Percentiles rank a stretch among this genome's conserved stretches.
phyloP scores from a whole-genome alignment of 2,888 invertebrate species.

The Cephus pygmeus region DNA sequence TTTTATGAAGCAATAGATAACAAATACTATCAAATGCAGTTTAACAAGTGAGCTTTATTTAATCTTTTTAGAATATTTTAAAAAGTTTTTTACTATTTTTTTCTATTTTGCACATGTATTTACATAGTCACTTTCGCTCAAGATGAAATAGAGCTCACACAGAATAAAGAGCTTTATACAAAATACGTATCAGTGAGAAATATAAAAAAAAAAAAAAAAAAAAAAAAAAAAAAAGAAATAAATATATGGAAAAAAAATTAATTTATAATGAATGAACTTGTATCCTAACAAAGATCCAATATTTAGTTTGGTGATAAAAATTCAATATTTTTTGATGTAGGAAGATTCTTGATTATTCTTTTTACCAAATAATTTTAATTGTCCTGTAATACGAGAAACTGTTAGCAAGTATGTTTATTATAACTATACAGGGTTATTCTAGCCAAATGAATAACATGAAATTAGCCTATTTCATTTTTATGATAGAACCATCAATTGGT shows the following conservation, averaged over 20 bases:
- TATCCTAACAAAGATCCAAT: too few relatives aligned
- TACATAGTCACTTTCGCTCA: neutral
- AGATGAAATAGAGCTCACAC: neutral
- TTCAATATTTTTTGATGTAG: neutral
- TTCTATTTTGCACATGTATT: too few relatives aligned
- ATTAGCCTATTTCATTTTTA: neutral
- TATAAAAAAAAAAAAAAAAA: neutral
- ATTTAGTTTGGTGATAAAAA: too few relatives aligned
- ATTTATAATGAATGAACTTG: neutral
- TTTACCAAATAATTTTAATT: neutral
- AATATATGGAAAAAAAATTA: neutral
- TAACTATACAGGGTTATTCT: too few relatives aligned
- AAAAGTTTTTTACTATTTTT: too few relatives aligned
- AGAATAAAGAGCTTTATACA: neutral
- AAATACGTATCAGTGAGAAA: neutral
- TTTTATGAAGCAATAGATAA: neutral
- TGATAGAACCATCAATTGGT: neutral
- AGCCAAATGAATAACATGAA: too few relatives aligned
- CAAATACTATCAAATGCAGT: neutral
- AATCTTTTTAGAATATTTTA: neutral
- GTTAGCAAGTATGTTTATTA: too few relatives aligned
- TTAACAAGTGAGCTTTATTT: neutral
- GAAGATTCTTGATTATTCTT: neutral
- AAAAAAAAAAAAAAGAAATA: neutral
- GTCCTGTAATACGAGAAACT: too few relatives aligned